These are phyloP conservation scores for Hirtodrosophila alboralis DNA, from an alignment of 2,888 invertebrate species.

Conservation along the genomic window DNA sequence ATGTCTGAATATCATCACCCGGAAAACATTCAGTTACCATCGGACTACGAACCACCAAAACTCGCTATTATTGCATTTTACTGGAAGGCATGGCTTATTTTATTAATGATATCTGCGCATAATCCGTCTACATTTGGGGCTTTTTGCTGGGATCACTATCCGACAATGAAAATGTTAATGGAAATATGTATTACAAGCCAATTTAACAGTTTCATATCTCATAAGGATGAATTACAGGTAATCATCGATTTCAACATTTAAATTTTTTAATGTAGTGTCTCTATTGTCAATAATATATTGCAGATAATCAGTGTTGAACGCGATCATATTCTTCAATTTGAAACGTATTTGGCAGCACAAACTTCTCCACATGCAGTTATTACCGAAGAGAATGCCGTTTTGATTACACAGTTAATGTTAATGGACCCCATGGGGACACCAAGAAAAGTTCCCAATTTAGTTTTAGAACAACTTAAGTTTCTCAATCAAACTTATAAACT, in stretches of 20 bases:
- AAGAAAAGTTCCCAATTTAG: conserved; percentile 90
- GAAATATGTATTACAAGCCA: conserved; percentile 98
- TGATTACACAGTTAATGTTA: conserved; percentile 93
- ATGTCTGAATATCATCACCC: conserved; percentile 96
- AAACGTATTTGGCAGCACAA: conserved; percentile 95
- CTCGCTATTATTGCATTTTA: conserved; percentile 96
- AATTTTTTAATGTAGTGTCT: background rate
- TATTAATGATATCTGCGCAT: conserved; percentile 95
- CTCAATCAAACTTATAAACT: conserved; percentile 92
- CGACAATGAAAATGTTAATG: conserved; percentile 94
- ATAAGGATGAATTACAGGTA: conserved; percentile 88
- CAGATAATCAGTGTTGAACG: conserved; percentile 88
- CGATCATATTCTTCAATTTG: conserved; percentile 93
- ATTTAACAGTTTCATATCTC: conserved; percentile 86
- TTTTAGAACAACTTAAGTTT: conserved; percentile 91
- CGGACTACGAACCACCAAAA: conserved; percentile 92
- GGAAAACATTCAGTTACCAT: conserved; percentile 94
- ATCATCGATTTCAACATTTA: background rate
- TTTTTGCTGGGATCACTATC: conserved; percentile 94
- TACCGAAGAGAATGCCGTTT: conserved; percentile 93
- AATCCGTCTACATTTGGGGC: conserved; percentile 95
- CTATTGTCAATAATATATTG: conserved; percentile 18
- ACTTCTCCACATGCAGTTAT: conserved; percentile 92
- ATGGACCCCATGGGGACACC: conserved; percentile 94
- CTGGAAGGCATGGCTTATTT: conserved; percentile 97